Conservation (phyloP, 2,888 invertebrate species). For the Gymnoscelis rufifasciata region DNA sequence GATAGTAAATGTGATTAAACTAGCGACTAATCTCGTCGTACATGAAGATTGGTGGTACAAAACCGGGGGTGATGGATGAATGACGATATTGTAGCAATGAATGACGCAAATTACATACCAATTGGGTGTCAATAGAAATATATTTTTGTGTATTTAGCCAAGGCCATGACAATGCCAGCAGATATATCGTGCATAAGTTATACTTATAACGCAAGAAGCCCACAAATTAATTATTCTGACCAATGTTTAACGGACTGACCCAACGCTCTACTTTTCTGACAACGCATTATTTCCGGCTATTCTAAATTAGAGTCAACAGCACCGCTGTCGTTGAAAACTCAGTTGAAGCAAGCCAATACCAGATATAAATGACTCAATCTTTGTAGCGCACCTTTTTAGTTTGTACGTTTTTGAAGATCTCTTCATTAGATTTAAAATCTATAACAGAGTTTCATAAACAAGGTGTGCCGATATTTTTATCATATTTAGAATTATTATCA, state of each 20-base stretch:
- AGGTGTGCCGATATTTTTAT: too few species aligned
- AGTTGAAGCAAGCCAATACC: slow-evolving; percentile 19
- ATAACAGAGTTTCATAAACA: too few species aligned
- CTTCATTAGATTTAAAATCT: too few species aligned
- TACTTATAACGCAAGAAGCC: slow-evolving; percentile 5
- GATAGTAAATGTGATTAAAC: slow-evolving; percentile 11
- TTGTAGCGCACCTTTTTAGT: neutral
- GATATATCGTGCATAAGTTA: slow-evolving; percentile 10
- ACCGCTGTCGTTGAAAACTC: slow-evolving; percentile 26
- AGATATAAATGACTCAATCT: slow-evolving; percentile 8
- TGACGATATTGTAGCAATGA: slow-evolving; percentile 9
- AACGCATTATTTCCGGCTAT: slow-evolving; percentile 44
- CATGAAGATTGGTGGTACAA: slow-evolving; percentile 6
- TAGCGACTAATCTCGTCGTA: neutral
- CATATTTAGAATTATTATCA: too few species aligned
- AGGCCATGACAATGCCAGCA: neutral
- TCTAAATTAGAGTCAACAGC: slow-evolving; percentile 40
- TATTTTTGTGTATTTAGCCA: neutral
- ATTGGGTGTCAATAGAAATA: neutral
- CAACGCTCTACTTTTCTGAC: slow-evolving; percentile 37
- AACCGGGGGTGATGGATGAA: slow-evolving; percentile 9
- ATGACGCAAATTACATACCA: slow-evolving; percentile 8
- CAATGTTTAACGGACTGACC: slow-evolving; percentile 16
- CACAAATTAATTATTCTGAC: slow-evolving; percentile 15
- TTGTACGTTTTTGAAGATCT: too few species aligned